phyloP scores from a whole-genome alignment of 2,888 invertebrate species.

The Nomada hirtipes region DNA sequence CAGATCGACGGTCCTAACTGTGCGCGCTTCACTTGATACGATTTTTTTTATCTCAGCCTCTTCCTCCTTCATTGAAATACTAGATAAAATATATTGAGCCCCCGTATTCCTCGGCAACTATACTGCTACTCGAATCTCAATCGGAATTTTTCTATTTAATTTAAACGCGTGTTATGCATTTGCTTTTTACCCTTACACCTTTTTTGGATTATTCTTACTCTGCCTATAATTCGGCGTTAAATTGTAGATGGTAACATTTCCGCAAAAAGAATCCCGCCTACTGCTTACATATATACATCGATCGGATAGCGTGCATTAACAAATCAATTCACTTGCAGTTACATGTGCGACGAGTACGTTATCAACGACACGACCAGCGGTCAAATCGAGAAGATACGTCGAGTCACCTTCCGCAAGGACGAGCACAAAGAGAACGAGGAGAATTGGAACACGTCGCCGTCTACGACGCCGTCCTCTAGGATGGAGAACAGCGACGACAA shows the following conservation, averaged over 20 bases:
- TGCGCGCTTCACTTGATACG: neutral
- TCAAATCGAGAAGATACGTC: conserved; percentile 86
- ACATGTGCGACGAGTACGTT: conserved; percentile 92
- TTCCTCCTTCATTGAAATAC: neutral
- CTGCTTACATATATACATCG: neutral
- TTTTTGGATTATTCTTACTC: no score
- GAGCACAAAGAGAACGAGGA: conserved; percentile 81
- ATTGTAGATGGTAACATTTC: no score
- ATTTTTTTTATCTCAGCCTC: conserved; percentile 8
- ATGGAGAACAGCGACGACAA: conserved; percentile 77
- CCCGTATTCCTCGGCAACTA: neutral
- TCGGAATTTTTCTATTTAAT: neutral
- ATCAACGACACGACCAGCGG: conserved; percentile 88
- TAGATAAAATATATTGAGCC: neutral
- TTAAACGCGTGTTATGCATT: neutral
- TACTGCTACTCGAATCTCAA: neutral
- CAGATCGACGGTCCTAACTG: neutral
- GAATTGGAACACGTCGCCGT: conserved; percentile 79
- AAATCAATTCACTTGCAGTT: conserved; percentile 85
- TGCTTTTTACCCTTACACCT: no score
- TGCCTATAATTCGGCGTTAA: no score
- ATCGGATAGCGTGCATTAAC: neutral
- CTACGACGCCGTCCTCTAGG: conserved; percentile 75
- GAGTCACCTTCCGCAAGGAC: conserved; percentile 77
- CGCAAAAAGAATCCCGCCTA: neutral